phyloP scores from a whole-genome alignment of 2,888 invertebrate genomes.

The Synergus gifuensis region DNA sequence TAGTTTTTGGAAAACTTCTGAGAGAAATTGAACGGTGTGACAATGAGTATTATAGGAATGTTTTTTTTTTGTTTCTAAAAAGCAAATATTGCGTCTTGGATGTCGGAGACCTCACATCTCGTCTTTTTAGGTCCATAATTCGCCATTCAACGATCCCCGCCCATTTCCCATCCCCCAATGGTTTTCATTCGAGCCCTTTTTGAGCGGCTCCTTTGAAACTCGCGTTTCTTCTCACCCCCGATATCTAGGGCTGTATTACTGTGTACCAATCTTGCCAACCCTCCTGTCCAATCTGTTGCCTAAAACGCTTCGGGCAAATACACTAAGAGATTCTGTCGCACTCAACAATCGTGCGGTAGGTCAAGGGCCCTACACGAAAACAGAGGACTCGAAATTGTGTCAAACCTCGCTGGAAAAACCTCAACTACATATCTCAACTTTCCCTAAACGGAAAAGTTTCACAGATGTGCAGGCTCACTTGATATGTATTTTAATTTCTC shows the following conservation, averaged over 20 bases:
- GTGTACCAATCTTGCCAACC: conserved; percentile 49
- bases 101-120: conserved; percentile 55
- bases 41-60: background rate
- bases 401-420: background rate
- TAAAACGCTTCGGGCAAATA: conserved; percentile 36
- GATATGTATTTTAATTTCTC: too few species aligned
- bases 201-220: conserved; percentile 58
- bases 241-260: conserved; percentile 35
- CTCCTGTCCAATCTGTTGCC: conserved; percentile 55
- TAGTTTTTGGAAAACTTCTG: background rate
- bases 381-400: conserved; percentile 20
- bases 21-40: background rate
- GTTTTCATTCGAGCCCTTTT: conserved; percentile 54
- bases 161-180: conserved; percentile 59
- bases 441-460: background rate
- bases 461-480: too few species aligned
- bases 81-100: conserved; percentile 39
- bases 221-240: conserved; percentile 56
- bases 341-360: conserved; percentile 51
- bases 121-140: conserved; percentile 57
- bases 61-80: conserved; percentile 15
- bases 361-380: conserved; percentile 47
- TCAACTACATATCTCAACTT: background rate
- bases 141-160: conserved; percentile 60
- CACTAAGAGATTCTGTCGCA: conserved; percentile 46